Evolutionary conservation across 2,888 invertebrate genomes (phyloP), one percentile per base, ranked within the genome.

Genomic region (Nomada lathburiana): DNA sequence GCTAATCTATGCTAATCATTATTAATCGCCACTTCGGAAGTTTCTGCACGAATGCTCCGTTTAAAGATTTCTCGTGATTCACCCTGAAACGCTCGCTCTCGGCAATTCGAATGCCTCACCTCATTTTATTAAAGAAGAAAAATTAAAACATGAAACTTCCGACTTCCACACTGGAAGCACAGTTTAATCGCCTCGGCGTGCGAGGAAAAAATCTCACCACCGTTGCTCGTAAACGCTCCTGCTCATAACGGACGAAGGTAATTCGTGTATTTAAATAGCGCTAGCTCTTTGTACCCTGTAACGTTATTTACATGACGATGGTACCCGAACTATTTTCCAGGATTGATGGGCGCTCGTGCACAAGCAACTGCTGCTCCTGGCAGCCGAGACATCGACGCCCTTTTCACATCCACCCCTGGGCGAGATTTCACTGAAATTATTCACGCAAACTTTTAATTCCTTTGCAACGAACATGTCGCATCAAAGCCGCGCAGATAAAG

Each of bases 291-390:
- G 53, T 7, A 3, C 11, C 36, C n/a, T 18, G 53, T 62, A 47
- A 53, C 65, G 23, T 67, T 78, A 63, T 74, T 78, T 74, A 67
- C 62, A 62, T 9, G 29, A 50, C 1, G 70, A 53, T 50, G 70
- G 60, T 55, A 47, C 53, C 69, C 71, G 29, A 68, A 76, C 62
- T 73, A 73, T 77, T 80, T 67, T 44, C 10, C 29, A n/a, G 67
- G 64, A 77, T 77, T 77, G 68, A 80, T 59, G 29, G 7, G 13
- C 50, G 29, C 18, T 16, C 42, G 64, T 65, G 53, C 52, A 64
- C 26, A 11, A 7, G 62, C 44, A 47, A 67, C 60, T 53, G 16
- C 29, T 60, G 70, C 29, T 29, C 20, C 13, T n/a, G n/a, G 57
- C 59, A 70, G 9, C 52, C 57, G 53, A 67, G 53, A 62, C 72